Conservation (phyloP, 64 coral and sea anemone species). For the Pocillopora damicornis region DNA sequence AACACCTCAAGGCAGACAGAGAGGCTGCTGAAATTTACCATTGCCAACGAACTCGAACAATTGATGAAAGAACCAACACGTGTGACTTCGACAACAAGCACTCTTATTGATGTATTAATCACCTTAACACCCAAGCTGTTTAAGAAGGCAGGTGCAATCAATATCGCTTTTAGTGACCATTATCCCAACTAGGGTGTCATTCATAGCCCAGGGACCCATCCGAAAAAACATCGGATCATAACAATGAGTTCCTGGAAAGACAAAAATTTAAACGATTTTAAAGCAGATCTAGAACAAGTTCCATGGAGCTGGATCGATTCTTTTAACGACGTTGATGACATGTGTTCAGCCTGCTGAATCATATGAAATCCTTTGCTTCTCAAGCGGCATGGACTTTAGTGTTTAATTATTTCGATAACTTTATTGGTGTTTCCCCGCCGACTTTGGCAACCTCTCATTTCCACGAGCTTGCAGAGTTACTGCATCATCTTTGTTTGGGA, state of each 20-base stretch:
- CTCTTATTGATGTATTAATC: neutral
- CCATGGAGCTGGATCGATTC: neutral
- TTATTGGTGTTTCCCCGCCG: slow-evolving; percentile 15
- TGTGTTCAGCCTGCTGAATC: neutral
- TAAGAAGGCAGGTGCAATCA: neutral
- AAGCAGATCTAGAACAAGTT: neutral
- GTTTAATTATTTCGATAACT: slow-evolving; percentile 37
- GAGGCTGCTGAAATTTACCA: no score
- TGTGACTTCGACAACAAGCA: neutral
- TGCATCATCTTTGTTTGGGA: neutral
- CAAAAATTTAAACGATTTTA: slow-evolving; percentile 8
- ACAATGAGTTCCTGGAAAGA: neutral
- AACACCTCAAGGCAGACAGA: no score
- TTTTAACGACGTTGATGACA: neutral
- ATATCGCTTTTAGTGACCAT: neutral
- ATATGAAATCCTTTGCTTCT: neutral
- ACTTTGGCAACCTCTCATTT: neutral
- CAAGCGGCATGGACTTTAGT: neutral
- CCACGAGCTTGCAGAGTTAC: neutral
- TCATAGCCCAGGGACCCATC: neutral
- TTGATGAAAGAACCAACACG: no score
- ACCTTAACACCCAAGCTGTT: no score
- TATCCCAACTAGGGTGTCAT: neutral
- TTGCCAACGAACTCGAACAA: no score
- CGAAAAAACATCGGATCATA: slow-evolving; percentile 6